These are phyloP conservation scores for Agrochola lota DNA, from an alignment of 2,888 invertebrate species.

Conservation along the genomic window DNA sequence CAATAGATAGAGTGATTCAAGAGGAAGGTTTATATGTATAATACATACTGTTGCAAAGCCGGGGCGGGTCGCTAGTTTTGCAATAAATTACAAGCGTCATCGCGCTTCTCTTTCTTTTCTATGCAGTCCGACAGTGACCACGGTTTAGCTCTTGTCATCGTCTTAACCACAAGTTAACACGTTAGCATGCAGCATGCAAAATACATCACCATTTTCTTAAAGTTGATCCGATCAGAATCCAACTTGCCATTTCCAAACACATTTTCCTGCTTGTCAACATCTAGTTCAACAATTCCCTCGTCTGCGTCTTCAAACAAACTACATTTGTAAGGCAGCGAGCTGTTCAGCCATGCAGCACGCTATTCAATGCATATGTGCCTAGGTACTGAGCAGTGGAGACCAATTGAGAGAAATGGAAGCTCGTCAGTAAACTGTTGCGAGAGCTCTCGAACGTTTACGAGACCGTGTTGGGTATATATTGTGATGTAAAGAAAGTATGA, in stretches of 20 bases:
- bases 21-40: too few species aligned
- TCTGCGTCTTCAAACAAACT: constrained; percentile 15
- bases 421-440: constrained; percentile 13
- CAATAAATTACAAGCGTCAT: too few species aligned
- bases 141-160: too few species aligned
- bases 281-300: neutral
- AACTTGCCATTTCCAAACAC: neutral
- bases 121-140: too few species aligned
- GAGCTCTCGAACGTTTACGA: neutral
- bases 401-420: constrained; percentile 9
- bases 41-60: too few species aligned
- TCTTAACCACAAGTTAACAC: too few species aligned
- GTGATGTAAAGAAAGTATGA: neutral
- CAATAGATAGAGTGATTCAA: too few species aligned
- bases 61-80: too few species aligned
- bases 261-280: constrained; percentile 1
- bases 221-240: neutral
- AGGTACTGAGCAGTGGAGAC: neutral
- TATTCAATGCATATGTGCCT: constrained; percentile 7
- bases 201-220: neutral
- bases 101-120: too few species aligned
- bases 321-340: constrained; percentile 8
- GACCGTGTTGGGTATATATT: neutral
- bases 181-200: too few species aligned
- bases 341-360: constrained; percentile 1